Base-by-base conservation (phyloP, 2,888 invertebrate species). In the Drosophila recens region DNA sequence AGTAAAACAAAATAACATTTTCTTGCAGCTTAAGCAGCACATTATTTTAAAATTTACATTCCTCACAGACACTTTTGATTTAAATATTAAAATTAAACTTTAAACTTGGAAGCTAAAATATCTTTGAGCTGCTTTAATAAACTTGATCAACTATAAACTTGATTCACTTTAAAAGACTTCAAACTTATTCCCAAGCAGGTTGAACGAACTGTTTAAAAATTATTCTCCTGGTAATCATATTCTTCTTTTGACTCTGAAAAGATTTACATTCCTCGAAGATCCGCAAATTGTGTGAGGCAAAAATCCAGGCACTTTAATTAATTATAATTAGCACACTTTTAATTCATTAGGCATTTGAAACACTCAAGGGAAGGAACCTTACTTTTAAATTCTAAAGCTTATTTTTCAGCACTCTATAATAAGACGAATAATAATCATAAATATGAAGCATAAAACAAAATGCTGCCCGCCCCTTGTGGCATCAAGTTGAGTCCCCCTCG, bases 401-500 rank as follows among this genome's bases (percentile, higher is more conserved):
- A 33, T 43, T 15, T 42, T 49, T 33, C 33, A 6, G 20, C 64
- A 42, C 54, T 65, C 52, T 65, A 67, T 75, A 45, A 67, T 40
- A 43, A 27, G 62, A 38, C 27, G 62, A 46, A 61, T 61, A 61
- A 62, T 75, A 58, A 71, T 46, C 59, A 57, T 64, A 68, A 76
- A 68, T 66, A 63, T 46, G 43, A 65, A 27, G 20, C 49, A 49
- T 68, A 33, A 49, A 51, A 57, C 30, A 33, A 40, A 52, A 46
- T 43, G 20, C 17, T 17, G 48, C 40, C 48, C 57, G 15, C 17
- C 17, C 17, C 17, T 17, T 36, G 34, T 48, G 49, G 20, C 56
- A 34, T 11, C 34, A 34, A 34, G 36, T 36, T 36, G 36, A 36
- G 4, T 13, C 11, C 4, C 4, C 36, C 36, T 13, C 13, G 36